phyloP scores from a whole-genome alignment of 1,140 invertebrate species.

The Drosophila tropicalis region DNA sequence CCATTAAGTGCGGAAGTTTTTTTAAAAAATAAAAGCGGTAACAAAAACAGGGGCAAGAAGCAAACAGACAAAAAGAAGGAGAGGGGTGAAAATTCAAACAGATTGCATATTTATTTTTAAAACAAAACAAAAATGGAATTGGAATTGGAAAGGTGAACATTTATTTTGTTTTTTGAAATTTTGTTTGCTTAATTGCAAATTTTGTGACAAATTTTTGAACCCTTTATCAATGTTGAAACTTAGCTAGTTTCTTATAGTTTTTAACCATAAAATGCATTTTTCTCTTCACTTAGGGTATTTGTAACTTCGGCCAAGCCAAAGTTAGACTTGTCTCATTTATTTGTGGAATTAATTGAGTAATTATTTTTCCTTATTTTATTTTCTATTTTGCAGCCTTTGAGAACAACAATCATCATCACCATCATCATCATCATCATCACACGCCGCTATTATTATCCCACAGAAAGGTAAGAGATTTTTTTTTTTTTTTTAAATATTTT shows the following conservation, averaged over 20 bases:
- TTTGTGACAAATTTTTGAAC: too few species aligned
- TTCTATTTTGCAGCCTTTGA: conserved; percentile 62
- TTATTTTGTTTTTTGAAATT: conserved; percentile 50
- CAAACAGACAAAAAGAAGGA: neutral
- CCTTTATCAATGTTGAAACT: too few species aligned
- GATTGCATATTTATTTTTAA: conserved; percentile 73
- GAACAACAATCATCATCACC: conserved; percentile 58
- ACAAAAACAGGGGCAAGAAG: conserved; percentile 32
- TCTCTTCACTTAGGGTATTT: neutral
- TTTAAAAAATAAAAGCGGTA: conserved; percentile 16
- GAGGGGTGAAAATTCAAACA: conserved; percentile 18
- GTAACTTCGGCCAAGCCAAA: neutral
- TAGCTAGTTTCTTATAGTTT: too few species aligned
- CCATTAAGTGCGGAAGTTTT: conserved; percentile 71
- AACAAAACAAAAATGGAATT: conserved; percentile 47
- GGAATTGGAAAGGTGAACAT: conserved; percentile 75
- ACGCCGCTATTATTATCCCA: conserved; percentile 66
- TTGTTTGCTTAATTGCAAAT: neutral
- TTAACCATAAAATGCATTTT: neutral
- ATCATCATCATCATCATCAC: conserved; percentile 30
- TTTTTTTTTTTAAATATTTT: conserved; percentile 15
- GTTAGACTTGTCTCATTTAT: neutral
- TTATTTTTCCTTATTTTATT: conserved; percentile 41
- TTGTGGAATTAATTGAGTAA: conserved; percentile 27
- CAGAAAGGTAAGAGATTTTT: conserved; percentile 66